Percentiles rank a stretch among this genome's conserved stretches.
Conservation (phyloP, 1,140 invertebrate genomes). For the Trichogramma pretiosum region DNA sequence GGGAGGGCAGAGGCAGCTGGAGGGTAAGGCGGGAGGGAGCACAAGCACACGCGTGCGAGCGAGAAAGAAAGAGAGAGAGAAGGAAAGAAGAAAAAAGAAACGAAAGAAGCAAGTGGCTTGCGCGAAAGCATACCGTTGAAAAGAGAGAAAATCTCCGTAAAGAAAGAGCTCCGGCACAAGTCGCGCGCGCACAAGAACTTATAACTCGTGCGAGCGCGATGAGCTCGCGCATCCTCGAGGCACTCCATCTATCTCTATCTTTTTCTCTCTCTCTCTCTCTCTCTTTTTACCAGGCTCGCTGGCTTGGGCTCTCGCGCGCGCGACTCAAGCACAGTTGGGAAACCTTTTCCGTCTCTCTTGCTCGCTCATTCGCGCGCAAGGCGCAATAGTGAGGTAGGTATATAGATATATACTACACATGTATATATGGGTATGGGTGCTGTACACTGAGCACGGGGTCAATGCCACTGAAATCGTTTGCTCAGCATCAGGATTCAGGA, state of each 20-base stretch:
- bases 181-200: conserved; percentile 11
- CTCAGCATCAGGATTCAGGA: too few species aligned
- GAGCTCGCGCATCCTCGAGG: conserved; percentile 18
- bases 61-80: too few species aligned
- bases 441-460: conserved; percentile 18
- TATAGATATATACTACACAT: too few species aligned
- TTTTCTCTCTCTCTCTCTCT: too few species aligned
- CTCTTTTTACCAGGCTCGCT: too few species aligned
- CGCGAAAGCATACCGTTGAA: neutral
- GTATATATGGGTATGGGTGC: too few species aligned
- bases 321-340: too few species aligned
- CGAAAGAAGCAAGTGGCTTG: conserved; percentile 18
- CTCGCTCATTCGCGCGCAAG: neutral
- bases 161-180: conserved; percentile 12
- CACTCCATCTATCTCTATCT: neutral
- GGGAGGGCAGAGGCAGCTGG: too few species aligned
- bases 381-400: conserved; percentile 1
- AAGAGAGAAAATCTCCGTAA: conserved; percentile 11
- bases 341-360: too few species aligned
- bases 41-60: too few species aligned
- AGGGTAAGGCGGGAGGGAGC: neutral
- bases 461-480: conserved; percentile 19
- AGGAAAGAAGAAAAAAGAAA: conserved; percentile 9
- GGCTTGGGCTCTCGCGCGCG: too few species aligned
- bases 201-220: conserved; percentile 20